A percentile compares a stretch with the other conserved stretches of the same genome.
phyloP scores from a whole-genome alignment of 2,797 vertebrate species.

The Erethizon dorsatum region DNA sequence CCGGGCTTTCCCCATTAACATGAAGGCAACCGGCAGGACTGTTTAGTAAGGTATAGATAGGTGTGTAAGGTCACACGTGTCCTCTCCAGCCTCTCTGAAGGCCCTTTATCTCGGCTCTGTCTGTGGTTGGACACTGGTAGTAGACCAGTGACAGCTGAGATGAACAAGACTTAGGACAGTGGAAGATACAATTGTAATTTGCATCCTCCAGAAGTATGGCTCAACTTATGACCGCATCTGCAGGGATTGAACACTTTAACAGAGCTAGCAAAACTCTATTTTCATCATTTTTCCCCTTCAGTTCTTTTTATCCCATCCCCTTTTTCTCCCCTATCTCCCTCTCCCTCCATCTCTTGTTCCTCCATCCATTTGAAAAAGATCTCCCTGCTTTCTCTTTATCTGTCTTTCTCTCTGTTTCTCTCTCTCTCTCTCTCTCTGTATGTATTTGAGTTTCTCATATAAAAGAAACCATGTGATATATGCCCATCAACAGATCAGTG shows the following conservation, averaged over 20 bases:
- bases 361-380: background rate
- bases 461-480: background rate
- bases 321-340: background rate
- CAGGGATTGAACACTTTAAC: background rate
- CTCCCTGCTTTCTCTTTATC: background rate
- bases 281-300: background rate
- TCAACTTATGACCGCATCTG: background rate
- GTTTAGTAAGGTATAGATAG: background rate
- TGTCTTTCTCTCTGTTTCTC: background rate
- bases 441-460: background rate
- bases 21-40: conserved; percentile 67
- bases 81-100: background rate
- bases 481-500: background rate
- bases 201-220: background rate
- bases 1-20: conserved; percentile 46
- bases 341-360: background rate
- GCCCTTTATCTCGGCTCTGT: background rate
- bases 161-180: background rate
- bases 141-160: background rate
- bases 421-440: background rate
- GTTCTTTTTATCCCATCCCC: background rate
- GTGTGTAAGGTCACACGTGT: background rate
- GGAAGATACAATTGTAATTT: background rate
- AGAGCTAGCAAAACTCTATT: background rate
- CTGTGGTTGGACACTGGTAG: background rate